These are phyloP conservation scores for Echeneis naucrates DNA, from an alignment of 2,797 vertebrate species.

Conservation along the genomic window DNA sequence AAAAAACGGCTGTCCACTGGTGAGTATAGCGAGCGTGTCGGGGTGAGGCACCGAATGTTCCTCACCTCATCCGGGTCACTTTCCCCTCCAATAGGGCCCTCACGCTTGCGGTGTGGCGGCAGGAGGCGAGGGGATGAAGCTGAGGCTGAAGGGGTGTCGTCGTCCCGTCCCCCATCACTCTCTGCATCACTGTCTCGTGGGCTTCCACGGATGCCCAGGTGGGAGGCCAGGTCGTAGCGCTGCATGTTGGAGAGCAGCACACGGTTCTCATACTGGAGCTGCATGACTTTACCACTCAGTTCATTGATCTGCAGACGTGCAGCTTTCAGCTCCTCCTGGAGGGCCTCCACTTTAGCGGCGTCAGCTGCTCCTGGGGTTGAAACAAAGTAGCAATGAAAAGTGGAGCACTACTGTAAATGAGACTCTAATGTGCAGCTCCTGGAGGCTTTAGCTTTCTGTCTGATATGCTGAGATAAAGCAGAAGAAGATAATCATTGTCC, in stretches of 20 bases:
- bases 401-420: slow-evolving; percentile 50
- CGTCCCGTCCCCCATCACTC: slow-evolving; percentile 94
- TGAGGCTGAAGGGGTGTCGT: slow-evolving; percentile 83
- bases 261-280: slow-evolving; percentile 98
- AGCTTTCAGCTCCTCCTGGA: slow-evolving; percentile 97
- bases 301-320: slow-evolving; percentile 97
- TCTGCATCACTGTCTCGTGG: slow-evolving; percentile 96
- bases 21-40: slow-evolving; percentile 93
- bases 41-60: slow-evolving; percentile 96
- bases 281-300: slow-evolving; percentile 98
- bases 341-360: slow-evolving; percentile 89
- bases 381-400: slow-evolving; percentile 47
- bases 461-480: slow-evolving; percentile 7
- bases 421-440: slow-evolving; percentile 32
- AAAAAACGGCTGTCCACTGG: slow-evolving; percentile 90
- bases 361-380: slow-evolving; percentile 81
- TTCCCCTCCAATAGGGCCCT: slow-evolving; percentile 97
- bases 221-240: slow-evolving; percentile 97
- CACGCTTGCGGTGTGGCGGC: slow-evolving; percentile 95
- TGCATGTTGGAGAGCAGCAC: slow-evolving; percentile 99
- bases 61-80: slow-evolving; percentile 97
- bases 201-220: slow-evolving; percentile 93
- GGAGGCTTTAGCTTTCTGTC: slow-evolving; percentile 21
- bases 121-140: slow-evolving; percentile 87
- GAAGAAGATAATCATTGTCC: background rate